A percentile compares a stretch with the other conserved stretches of the same genome.
Conservation (phyloP, 1,140 invertebrate species). For the Wiebesia pumilae region DNA sequence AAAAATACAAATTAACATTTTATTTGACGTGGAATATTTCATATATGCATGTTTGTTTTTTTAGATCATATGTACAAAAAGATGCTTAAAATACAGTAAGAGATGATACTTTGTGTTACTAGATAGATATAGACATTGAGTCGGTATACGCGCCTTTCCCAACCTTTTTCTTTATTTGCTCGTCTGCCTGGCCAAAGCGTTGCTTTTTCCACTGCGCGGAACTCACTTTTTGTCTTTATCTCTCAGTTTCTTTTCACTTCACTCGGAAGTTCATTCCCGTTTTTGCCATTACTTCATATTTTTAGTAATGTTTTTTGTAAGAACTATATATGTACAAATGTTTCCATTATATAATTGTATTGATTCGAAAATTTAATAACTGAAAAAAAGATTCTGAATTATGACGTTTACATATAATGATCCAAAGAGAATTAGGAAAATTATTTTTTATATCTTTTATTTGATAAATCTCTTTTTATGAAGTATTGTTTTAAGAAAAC, state of each 20-base stretch:
- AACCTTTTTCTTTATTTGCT: slow-evolving; percentile 15
- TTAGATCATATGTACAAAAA: slow-evolving; percentile 2
- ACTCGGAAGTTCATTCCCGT: neutral
- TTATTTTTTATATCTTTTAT: no score
- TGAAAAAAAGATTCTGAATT: no score
- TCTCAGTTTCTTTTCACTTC: neutral
- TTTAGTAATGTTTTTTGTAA: neutral
- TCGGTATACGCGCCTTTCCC: no score
- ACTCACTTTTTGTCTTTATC: neutral
- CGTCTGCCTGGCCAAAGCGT: slow-evolving; percentile 12
- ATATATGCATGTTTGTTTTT: neutral
- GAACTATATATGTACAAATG: neutral
- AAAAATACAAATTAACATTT: no score
- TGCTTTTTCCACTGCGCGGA: slow-evolving; percentile 20
- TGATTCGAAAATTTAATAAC: no score
- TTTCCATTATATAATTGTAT: no score
- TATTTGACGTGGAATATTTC: neutral
- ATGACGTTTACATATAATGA: no score
- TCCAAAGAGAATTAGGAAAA: no score
- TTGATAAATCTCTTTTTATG: no score
- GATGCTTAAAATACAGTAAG: neutral
- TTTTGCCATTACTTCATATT: neutral
- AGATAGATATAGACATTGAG: slow-evolving; percentile 8
- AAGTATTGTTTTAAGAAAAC: no score
- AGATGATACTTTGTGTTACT: neutral